Base-by-base conservation (phyloP, 2,888 invertebrate species). In the Neuroscelio doddi region DNA sequence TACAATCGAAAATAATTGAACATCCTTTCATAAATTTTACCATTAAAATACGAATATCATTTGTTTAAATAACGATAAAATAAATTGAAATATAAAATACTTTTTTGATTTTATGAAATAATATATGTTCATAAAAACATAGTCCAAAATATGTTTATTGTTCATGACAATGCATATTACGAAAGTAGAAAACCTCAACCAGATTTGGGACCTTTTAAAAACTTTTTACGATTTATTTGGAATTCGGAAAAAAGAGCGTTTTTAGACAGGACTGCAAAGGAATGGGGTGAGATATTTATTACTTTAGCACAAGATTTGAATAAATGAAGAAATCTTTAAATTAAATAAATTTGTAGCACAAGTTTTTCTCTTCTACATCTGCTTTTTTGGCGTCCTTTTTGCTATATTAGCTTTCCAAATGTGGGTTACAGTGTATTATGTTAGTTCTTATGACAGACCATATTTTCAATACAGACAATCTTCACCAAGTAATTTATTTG, bases 271-370 rank as follows among this genome's bases (percentile, higher is more conserved):
- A 80, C 71, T 15, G 52, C 52, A 0, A 69, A 55, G 27, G 81
- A 82, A 66, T 83, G 83, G 83, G 76, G 83, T 82, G 74, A 75
- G 38, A 34, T 41, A 32, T 8, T n/a, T n/a, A n/a, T n/a, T n/a
- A n/a, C n/a, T n/a, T n/a, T n/a, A n/a, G 21, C 42, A 21, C 21
- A 3, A 5, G 5, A 21, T 21, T 3, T 21, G 2, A 21, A 21
- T 21, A 3, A 3, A 3, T 21, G 21, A 21, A 21, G 2, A 21
- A 21, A 21, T 2, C 5, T 3, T 2, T 21, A 21, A 52, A 16
- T 34, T n/a, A 30, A 29, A 7, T 12, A 8, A 30, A 16, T 12
- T 61, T 69, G 41, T 44, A 82, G 83, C 38, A 12, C 46, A 68
- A 12, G 45, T 83, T 3, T 58, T 64, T 36, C 3, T 82, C 7